A percentile compares a stretch with the other conserved stretches of the same genome.
Evolutionary conservation across 2,888 invertebrate species (phyloP).

Genomic region (Orchesellides sinensis): DNA sequence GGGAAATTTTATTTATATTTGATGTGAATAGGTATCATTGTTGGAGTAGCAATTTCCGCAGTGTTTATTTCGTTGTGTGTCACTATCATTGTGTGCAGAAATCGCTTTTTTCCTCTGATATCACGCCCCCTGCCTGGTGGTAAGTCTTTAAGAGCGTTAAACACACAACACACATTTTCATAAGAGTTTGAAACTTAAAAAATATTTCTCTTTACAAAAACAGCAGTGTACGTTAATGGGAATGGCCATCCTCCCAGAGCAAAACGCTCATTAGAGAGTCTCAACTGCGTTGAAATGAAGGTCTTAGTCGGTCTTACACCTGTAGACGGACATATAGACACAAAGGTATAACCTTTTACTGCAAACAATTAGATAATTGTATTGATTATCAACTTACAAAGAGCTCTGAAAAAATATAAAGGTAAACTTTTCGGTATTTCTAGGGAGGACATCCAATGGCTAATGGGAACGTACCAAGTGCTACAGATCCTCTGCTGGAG

Average conservation of each 20-base stretch:
- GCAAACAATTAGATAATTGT: background rate
- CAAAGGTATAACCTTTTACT: conserved; percentile 59
- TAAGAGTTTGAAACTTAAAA: background rate
- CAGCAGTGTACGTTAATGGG: conserved; percentile 68
- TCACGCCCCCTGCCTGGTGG: conserved; percentile 59
- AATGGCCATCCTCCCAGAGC: conserved; percentile 70
- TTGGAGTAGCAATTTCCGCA: conserved; percentile 66
- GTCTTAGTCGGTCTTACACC: conserved; percentile 66
- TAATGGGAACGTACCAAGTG: conserved; percentile 68
- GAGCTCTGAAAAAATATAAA: background rate
- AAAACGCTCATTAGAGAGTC: conserved; percentile 69
- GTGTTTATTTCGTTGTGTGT: conserved; percentile 68
- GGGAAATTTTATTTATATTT: background rate
- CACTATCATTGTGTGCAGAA: conserved; percentile 70
- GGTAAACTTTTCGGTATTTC: conserved; percentile 6
- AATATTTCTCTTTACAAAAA: background rate
- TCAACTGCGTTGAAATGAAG: conserved; percentile 73
- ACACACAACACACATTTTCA: background rate
- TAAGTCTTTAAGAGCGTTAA: conserved; percentile 11
- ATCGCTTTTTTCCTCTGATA: conserved; percentile 70
- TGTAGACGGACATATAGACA: conserved; percentile 68
- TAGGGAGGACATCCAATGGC: conserved; percentile 69
- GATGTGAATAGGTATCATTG: conserved; percentile 60
- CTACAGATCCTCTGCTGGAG: conserved; percentile 70
- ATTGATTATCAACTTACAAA: background rate